A percentile compares a stretch with the other conserved stretches of the same genome.
These are phyloP conservation scores for Serinus canaria DNA, from an alignment of 2,113 vertebrate genomes.

Conservation along the genomic window DNA sequence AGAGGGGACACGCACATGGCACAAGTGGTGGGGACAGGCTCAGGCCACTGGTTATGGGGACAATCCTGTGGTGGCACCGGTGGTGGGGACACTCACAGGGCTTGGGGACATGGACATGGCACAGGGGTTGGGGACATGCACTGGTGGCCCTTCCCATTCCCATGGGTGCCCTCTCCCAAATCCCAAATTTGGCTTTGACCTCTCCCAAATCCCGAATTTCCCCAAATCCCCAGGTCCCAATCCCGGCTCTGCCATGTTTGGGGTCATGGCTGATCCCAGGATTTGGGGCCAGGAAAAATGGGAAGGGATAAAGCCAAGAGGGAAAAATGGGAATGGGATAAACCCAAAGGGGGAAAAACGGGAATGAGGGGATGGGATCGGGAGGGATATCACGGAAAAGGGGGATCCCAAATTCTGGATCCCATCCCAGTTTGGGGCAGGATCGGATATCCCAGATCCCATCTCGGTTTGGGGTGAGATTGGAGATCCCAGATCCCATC, in stretches of 20 bases:
- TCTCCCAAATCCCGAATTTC: neutral
- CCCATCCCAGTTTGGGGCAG: too few relatives aligned
- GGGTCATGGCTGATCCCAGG: rapidly evolving
- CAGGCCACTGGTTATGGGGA: neutral
- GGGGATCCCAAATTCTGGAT: too few relatives aligned
- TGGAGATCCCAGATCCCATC: neutral
- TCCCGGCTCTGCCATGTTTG: too few relatives aligned
- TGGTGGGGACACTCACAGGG: neutral
- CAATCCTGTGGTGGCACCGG: too few relatives aligned
- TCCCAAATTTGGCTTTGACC: neutral
- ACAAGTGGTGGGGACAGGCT: too few relatives aligned
- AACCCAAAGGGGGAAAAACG: neutral
- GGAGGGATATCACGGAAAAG: neutral
- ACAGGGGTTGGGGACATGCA: neutral
- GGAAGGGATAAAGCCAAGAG: neutral
- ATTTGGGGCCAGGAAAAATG: neutral
- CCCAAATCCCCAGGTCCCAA: neutral
- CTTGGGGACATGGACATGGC: neutral
- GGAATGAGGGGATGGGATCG: neutral
- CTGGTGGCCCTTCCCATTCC: neutral
- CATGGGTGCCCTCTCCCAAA: neutral
- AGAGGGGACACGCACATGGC: too few relatives aligned
- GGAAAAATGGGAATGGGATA: neutral
- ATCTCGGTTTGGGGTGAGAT: too few relatives aligned
- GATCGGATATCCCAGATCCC: too few relatives aligned